Evolutionary conservation across 2,888 invertebrate genomes (phyloP), one percentile per base, ranked within the genome.

Genomic region (Drosophila koepferae): DNA sequence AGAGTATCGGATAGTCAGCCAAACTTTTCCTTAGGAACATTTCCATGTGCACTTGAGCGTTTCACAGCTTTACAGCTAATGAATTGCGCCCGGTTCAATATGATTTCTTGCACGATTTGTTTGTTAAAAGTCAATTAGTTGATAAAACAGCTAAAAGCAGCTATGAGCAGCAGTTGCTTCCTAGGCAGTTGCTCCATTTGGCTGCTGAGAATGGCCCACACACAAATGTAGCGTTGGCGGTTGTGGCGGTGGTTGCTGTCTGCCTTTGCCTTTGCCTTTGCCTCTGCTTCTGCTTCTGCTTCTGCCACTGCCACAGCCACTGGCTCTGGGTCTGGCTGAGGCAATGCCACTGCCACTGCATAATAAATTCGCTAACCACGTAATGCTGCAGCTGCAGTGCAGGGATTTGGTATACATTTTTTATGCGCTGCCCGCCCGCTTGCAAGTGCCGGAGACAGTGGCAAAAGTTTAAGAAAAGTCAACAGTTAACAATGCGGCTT

Each of bases 301-400:
- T 18, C 18, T 67, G 53, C 48, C 59, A 44, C 43, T 53, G 56
- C 23, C 59, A 36, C n/a, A n/a, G 38, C 38, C 38, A 14, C 38
- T 23, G 23, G 23, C 36, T 12, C 36, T 12, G 54, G 43, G 36
- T 31, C 18, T 48, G 67, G 20, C 54, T 63, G 36, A 31, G 49
- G 34, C 51, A 63, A 56, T 78, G 89, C 72, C 72, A 72, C 78
- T 65, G 63, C 81, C 77, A 81, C 90, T 85, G 89, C 91, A 91
- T 90, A 92, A 92, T 92, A 92, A 92, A 92, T 91, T 92, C 92
- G 89, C 90, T 92, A 91, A 92, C 91, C 91, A 91, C 91, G 91
- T 92, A 91, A 91, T 91, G 92, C 90, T 91, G 91, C 90, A 90
- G 92, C 90, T 88, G 87, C 87, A 90, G 90, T 90, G 87, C 87